Evolutionary conservation across 2,113 vertebrate genomes (phyloP), one percentile per base, ranked within the genome.

Genomic region (Cryptotis parvus): DNA sequence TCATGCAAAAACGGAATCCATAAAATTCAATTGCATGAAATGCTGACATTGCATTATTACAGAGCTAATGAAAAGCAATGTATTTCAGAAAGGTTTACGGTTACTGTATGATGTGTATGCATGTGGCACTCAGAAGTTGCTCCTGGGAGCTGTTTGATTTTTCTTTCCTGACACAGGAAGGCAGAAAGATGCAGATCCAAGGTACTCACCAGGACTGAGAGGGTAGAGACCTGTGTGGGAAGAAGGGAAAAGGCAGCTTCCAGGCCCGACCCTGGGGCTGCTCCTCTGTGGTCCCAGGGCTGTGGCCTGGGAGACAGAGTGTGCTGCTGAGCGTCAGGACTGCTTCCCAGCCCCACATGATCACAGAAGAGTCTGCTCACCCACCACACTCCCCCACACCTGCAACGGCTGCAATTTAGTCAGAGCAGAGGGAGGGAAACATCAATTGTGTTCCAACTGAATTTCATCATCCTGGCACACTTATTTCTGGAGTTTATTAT

Each of bases 81-180:
- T 68, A 77, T 80, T 89, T 86, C 73, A 87, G 78, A 43, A 87
- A n/a, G 41, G 26, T 12, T 94, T 91, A 75, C 74, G 66, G 65
- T 66, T 87, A 52, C 41, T 65, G 2, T 72, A 33, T 20, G 49
- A 29, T 1, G 16, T 1, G 2, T 12, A 73, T 9, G 31, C 16
- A 0, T 10, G 1, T 35, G 49, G 24, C 39, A 33, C 33, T 61
- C 63, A 31, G 41, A 9, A 20, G 35, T 16, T 81, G 66, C 49
- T 76, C 22, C 39, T 91, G 66, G 35, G 37, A 26, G 15, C n/a
- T 41, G 0, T 37, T 77, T 37, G 5, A 6, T 74, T 73, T 87
- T 86, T 83, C 87, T 90, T 68, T 35, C 43, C 55, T 87, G 33
- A 86, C 29, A 45, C 52, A 58, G 4, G 22, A 41, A 87, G 18